phyloP scores from a whole-genome alignment of 2,888 invertebrate genomes.

The Pelosia muscerda region DNA sequence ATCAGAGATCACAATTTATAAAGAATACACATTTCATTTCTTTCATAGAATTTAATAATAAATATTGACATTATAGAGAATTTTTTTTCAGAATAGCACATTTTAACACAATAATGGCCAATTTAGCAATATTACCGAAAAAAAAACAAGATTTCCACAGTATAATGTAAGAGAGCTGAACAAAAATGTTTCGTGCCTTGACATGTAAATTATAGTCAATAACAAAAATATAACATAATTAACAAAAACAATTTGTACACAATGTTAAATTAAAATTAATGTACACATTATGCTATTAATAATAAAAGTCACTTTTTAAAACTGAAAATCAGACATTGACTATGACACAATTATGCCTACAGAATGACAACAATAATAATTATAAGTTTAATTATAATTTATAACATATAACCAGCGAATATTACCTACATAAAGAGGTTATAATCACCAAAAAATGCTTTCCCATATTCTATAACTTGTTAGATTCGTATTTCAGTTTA shows the following conservation, averaged over 20 bases:
- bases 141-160: background rate
- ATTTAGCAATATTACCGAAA: background rate
- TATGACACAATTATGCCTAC: slow-evolving; percentile 25
- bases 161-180: slow-evolving; percentile 28
- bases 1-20: background rate
- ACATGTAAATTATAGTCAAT: slow-evolving; percentile 34
- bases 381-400: too few species aligned
- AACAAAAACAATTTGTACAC: slow-evolving; percentile 52
- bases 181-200: slow-evolving; percentile 21
- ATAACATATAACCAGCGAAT: slow-evolving; percentile 16
- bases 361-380: slow-evolving; percentile 20
- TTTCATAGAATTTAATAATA: slow-evolving; percentile 33
- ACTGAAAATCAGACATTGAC: slow-evolving; percentile 25
- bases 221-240: slow-evolving; percentile 49
- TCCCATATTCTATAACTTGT: slow-evolving; percentile 16
- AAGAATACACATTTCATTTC: slow-evolving; percentile 13
- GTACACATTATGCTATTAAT: slow-evolving; percentile 25
- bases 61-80: slow-evolving; percentile 38
- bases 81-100: slow-evolving; percentile 31
- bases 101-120: background rate
- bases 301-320: slow-evolving; percentile 28
- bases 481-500: slow-evolving; percentile 10
- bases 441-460: slow-evolving; percentile 11
- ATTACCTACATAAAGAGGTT: background rate
- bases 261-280: slow-evolving; percentile 42